Evolutionary conservation across 2,888 invertebrate species (phyloP).

Genomic region (Augochlorella aurata): DNA sequence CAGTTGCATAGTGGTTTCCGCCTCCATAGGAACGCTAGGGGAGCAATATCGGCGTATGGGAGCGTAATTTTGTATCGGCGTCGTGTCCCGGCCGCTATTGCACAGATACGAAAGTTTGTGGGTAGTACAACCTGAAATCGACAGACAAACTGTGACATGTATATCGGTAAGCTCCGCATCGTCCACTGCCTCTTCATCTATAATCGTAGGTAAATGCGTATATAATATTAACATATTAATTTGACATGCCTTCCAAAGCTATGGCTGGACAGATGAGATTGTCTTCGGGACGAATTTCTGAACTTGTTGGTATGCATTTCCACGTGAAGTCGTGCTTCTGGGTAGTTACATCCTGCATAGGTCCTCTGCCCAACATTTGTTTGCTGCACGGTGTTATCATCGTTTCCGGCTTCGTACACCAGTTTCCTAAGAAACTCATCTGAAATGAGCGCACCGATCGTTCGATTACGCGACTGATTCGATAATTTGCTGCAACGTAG

Average conservation of each 20-base stretch:
- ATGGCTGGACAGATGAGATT: conserved; percentile 63
- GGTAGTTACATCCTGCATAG: conserved; percentile 88
- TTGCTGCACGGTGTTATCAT: conserved; percentile 70
- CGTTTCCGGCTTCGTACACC: conserved; percentile 72
- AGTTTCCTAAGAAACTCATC: conserved; percentile 79
- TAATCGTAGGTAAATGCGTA: too few species aligned
- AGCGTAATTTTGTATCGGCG: conserved; percentile 82
- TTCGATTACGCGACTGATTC: neutral
- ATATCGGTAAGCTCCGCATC: too few species aligned
- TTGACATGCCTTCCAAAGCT: conserved; percentile 69
- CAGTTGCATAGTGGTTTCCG: conserved; percentile 83
- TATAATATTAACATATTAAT: neutral
- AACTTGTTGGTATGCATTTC: conserved; percentile 64
- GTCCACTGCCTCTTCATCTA: too few species aligned
- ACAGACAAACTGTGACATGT: neutral
- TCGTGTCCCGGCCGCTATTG: conserved; percentile 81
- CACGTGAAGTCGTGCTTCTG: conserved; percentile 87
- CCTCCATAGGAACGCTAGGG: conserved; percentile 83
- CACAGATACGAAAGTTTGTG: conserved; percentile 85
- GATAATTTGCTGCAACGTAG: neutral
- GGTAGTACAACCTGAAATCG: conserved; percentile 84
- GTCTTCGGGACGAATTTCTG: conserved; percentile 57
- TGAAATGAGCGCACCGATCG: conserved; percentile 43
- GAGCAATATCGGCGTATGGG: conserved; percentile 83
- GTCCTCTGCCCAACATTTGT: conserved; percentile 82